phyloP scores from a whole-genome alignment of 2,888 invertebrate genomes.

The Monopis laevigella region DNA sequence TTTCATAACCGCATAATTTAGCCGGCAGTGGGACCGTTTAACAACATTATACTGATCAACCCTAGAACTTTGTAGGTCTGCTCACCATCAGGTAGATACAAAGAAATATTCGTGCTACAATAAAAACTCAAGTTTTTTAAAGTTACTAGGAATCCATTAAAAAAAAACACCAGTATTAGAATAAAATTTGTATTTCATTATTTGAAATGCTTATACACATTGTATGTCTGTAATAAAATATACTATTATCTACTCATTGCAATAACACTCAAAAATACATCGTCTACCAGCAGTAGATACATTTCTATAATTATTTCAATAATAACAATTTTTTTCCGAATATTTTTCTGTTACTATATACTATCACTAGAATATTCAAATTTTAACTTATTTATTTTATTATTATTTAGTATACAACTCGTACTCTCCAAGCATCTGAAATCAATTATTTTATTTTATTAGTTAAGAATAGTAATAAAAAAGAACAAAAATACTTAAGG shows the following conservation, averaged over 20 bases:
- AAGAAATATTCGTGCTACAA: no score
- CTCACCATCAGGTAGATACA: no score
- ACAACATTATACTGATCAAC: no score
- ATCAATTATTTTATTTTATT: background rate
- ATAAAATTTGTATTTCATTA: conserved; percentile 64
- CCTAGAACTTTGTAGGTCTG: no score
- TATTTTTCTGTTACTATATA: conserved; percentile 19
- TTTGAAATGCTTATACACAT: conserved; percentile 53
- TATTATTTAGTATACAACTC: conserved; percentile 6
- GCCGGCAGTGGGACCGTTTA: no score
- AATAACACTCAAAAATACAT: conserved; percentile 64
- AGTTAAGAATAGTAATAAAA: no score
- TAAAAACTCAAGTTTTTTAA: no score
- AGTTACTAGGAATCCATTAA: no score
- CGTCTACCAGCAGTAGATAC: conserved; percentile 45
- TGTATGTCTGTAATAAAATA: conserved; percentile 60
- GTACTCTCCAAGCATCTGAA: conserved; percentile 7
- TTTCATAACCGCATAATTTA: no score
- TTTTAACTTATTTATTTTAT: background rate
- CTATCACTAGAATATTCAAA: conserved; percentile 22
- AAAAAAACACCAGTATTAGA: conserved; percentile 28
- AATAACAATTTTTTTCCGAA: conserved; percentile 30
- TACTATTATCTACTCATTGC: conserved; percentile 48
- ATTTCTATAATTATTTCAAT: conserved; percentile 28
- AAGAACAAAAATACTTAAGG: no score